phyloP scores from a whole-genome alignment of 2,113 vertebrate genomes.

The Stigmatopora nigra region DNA sequence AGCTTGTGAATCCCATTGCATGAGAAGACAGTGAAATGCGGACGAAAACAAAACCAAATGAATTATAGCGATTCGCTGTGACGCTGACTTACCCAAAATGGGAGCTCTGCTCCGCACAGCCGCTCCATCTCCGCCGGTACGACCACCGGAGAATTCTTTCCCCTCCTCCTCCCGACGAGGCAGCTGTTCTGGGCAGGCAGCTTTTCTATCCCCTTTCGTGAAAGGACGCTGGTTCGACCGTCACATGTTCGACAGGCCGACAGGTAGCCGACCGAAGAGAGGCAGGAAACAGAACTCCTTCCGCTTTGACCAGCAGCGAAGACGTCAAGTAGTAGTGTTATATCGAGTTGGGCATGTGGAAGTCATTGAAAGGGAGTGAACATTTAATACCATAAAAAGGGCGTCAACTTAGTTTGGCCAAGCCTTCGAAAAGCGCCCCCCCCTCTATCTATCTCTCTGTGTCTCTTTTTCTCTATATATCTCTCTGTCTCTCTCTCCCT shows the following conservation, averaged over 20 bases:
- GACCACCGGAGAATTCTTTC: conserved; percentile 14
- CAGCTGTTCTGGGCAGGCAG: conserved; percentile 7
- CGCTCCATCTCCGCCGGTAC: conserved; percentile 57
- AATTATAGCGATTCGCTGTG: neutral
- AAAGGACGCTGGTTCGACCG: conserved; percentile 11
- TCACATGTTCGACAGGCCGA: conserved; percentile 32
- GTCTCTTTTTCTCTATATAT: no score
- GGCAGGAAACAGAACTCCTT: conserved; percentile 22
- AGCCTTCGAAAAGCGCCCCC: conserved; percentile 21
- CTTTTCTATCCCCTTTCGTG: conserved; percentile 8
- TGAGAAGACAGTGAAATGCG: neutral
- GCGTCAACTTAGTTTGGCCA: conserved; percentile 21
- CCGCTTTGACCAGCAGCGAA: conserved; percentile 11
- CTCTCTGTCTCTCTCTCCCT: conserved; percentile 18
- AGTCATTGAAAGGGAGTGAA: conserved; percentile 11
- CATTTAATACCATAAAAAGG: conserved; percentile 6
- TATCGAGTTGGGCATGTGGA: neutral
- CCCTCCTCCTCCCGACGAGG: conserved; percentile 33
- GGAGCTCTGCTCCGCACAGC: conserved; percentile 63
- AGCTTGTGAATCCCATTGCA: neutral
- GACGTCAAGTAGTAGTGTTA: conserved; percentile 21
- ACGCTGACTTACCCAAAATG: conserved; percentile 68
- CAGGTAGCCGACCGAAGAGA: conserved; percentile 6
- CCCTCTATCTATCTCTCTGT: no score
- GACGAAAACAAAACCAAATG: neutral